phyloP scores from a whole-genome alignment of 1,140 invertebrate genomes.

The Drusus annulatus region DNA sequence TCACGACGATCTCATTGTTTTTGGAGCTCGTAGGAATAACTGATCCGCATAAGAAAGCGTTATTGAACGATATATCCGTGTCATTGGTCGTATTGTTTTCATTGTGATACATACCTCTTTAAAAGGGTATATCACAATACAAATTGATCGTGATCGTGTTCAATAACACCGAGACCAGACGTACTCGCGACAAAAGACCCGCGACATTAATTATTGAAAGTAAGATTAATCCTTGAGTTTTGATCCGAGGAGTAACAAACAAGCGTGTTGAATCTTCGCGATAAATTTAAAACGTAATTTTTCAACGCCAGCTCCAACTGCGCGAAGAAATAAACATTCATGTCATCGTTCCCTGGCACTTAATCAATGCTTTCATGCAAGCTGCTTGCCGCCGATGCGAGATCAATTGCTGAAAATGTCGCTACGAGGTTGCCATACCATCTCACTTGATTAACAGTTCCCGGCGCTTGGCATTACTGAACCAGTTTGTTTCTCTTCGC shows the following conservation, averaged over 20 bases:
- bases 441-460: slow-evolving; percentile 24
- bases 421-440: not conserved
- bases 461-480: slow-evolving; percentile 13
- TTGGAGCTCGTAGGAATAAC: not conserved
- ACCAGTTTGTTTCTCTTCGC: slow-evolving; percentile 37
- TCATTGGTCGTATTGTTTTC: slow-evolving; percentile 3
- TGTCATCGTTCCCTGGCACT: slow-evolving; percentile 2
- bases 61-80: no score
- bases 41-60: slow-evolving; percentile 1
- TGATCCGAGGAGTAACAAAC: not conserved
- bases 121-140: no score
- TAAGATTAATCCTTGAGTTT: not conserved
- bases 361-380: not conserved
- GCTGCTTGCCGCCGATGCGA: not conserved
- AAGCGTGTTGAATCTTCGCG: not conserved
- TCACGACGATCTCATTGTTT: slow-evolving; percentile 30
- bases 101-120: not conserved
- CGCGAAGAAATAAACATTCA: slow-evolving; percentile 16
- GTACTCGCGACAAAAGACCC: not conserved
- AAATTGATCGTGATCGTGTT: no score
- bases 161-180: not conserved
- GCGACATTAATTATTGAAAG: slow-evolving; percentile 16
- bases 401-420: slow-evolving; percentile 26
- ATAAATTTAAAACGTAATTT: not conserved
- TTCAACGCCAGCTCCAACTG: not conserved